Conservation (phyloP, 1,140 invertebrate species). For the Trissolcus basalis region DNA sequence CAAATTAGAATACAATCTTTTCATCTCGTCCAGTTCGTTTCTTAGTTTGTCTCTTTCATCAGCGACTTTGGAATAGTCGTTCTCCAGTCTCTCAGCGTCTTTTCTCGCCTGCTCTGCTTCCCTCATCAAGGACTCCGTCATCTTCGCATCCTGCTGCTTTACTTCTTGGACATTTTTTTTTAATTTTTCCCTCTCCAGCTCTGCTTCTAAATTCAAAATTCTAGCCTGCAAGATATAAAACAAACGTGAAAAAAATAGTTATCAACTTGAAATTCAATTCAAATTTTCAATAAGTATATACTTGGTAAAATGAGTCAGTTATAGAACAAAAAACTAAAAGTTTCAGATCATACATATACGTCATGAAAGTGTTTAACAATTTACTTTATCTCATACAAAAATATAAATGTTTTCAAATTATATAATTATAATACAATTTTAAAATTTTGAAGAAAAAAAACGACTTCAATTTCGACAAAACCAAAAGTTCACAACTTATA, state of each 20-base stretch:
- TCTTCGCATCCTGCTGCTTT: slow-evolving; percentile 79
- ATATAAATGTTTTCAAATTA: too few relatives aligned
- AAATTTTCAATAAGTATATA: neutral
- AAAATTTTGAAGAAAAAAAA: too few relatives aligned
- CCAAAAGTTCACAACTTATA: too few relatives aligned
- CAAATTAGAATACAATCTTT: slow-evolving; percentile 83
- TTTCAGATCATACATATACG: too few relatives aligned
- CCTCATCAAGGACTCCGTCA: slow-evolving; percentile 80
- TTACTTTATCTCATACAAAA: too few relatives aligned
- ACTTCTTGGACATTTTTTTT: slow-evolving; percentile 73
- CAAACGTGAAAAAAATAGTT: neutral
- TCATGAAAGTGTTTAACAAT: too few relatives aligned
- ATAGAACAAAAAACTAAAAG: too few relatives aligned
- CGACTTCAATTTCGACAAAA: too few relatives aligned
- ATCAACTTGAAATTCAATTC: neutral
- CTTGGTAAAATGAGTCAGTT: too few relatives aligned
- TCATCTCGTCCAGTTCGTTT: slow-evolving; percentile 86
- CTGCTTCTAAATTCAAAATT: slow-evolving; percentile 86
- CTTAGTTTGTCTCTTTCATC: slow-evolving; percentile 86
- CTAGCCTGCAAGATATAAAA: slow-evolving; percentile 75
- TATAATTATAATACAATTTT: too few relatives aligned
- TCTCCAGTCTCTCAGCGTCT: slow-evolving; percentile 86
- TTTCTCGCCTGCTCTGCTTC: slow-evolving; percentile 86
- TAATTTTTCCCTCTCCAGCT: slow-evolving; percentile 82
- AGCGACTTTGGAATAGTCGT: slow-evolving; percentile 83